A percentile compares a stretch with the other conserved stretches of the same genome.
These are phyloP conservation scores for Chaetodon trifasciatus DNA, from an alignment of 2,797 vertebrate genomes.

Conservation along the genomic window DNA sequence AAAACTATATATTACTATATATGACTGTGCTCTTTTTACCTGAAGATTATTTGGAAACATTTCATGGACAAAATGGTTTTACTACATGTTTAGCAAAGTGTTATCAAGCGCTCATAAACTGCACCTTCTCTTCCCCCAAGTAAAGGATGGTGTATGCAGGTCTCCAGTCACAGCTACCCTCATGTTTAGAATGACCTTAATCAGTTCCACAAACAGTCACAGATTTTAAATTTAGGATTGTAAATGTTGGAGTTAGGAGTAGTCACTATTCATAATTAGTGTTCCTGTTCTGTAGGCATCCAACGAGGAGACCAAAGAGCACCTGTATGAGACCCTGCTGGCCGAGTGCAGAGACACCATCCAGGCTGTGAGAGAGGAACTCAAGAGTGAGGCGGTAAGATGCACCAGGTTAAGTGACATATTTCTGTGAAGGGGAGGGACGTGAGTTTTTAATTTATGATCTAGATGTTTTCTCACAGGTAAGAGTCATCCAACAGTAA, in stretches of 20 bases:
- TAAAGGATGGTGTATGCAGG: neutral
- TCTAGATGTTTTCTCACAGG: neutral
- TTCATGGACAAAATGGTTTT: neutral
- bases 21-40: too few relatives aligned
- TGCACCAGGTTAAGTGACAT: neutral
- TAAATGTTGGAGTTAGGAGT: neutral
- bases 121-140: neutral
- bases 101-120: neutral
- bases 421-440: neutral
- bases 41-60: too few relatives aligned
- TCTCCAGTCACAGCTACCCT: neutral
- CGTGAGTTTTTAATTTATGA: neutral
- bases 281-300: conserved; percentile 85
- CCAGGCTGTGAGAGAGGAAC: conserved; percentile 95
- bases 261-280: neutral
- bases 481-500: neutral
- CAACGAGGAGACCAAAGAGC: conserved; percentile 97
- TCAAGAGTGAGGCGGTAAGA: conserved; percentile 93
- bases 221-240: neutral
- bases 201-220: neutral
- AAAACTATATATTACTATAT: neutral
- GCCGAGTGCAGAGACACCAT: conserved; percentile 98
- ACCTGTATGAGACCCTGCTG: conserved; percentile 95
- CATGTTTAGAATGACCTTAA: neutral
- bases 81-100: neutral